Evolutionary conservation across 1,140 invertebrate genomes (phyloP).

Genomic region (Mesaphorura yosii): DNA sequence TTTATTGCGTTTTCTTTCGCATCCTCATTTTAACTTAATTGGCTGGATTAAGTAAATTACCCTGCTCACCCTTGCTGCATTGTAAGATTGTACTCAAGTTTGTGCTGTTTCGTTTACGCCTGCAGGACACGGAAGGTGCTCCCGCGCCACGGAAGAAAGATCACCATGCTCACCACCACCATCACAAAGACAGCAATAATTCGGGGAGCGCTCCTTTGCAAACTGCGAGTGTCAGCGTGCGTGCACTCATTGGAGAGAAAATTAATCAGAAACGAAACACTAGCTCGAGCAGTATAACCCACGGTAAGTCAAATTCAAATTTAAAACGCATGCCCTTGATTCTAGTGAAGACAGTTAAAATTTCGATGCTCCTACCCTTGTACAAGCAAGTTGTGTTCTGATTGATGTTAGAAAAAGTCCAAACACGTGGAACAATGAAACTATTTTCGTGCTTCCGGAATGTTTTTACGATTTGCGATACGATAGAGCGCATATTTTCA

Average conservation of each 20-base stretch:
- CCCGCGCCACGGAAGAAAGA: constrained; percentile 66
- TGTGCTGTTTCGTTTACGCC: constrained; percentile 17
- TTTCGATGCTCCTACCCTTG: background rate
- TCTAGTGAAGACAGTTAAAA: background rate
- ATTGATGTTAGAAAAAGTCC: background rate
- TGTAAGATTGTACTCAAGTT: no score
- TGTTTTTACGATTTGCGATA: no score
- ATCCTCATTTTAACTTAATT: no score
- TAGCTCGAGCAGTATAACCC: background rate
- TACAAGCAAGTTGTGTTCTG: background rate
- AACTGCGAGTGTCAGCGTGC: constrained; percentile 72
- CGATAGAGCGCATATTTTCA: no score
- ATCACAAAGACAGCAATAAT: constrained; percentile 46
- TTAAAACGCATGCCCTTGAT: background rate
- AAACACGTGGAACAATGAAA: background rate
- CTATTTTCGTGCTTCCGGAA: no score
- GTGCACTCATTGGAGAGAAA: constrained; percentile 80
- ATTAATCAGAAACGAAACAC: constrained; percentile 70
- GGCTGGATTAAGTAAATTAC: no score
- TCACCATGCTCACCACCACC: background rate
- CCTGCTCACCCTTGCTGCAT: no score
- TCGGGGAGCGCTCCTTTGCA: constrained; percentile 64
- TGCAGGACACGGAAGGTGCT: constrained; percentile 69
- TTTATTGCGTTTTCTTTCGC: no score
- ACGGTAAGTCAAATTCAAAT: constrained; percentile 12